Evolutionary conservation across 92 coral and sea anemone genomes (phyloP).

Genomic region (Bergia puertoricense): DNA sequence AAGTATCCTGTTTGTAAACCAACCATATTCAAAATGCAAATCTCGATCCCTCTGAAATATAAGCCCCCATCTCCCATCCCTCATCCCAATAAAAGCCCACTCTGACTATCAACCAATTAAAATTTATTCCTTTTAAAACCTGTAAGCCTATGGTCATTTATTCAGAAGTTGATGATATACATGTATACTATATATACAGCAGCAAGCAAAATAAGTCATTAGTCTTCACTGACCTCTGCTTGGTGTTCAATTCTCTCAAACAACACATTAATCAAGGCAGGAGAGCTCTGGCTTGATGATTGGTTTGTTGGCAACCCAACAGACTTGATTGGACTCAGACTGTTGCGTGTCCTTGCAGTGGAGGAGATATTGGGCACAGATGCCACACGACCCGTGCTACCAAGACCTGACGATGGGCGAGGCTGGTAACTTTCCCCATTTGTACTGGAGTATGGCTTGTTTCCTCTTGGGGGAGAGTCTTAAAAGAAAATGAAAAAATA

Average conservation of each 20-base stretch:
- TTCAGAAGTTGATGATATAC: too few species aligned
- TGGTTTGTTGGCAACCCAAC: slow-evolving; percentile 53
- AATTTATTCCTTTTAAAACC: too few species aligned
- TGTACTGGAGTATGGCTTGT: background rate
- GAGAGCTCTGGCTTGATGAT: slow-evolving; percentile 65
- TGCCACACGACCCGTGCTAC: background rate
- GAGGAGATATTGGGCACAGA: background rate
- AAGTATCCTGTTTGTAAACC: too few species aligned
- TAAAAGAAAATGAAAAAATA: background rate
- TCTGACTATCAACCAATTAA: too few species aligned
- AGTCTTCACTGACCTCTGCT: slow-evolving; percentile 66
- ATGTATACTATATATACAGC: too few species aligned
- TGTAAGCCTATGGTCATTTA: too few species aligned
- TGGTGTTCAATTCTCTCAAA: slow-evolving; percentile 90
- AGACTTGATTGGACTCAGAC: slow-evolving; percentile 57
- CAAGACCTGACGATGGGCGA: background rate
- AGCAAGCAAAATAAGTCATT: background rate
- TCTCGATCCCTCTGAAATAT: too few species aligned
- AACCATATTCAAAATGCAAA: too few species aligned
- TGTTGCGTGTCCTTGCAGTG: background rate
- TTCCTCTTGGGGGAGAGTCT: slow-evolving; percentile 27
- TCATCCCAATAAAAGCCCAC: too few species aligned
- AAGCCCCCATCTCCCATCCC: too few species aligned
- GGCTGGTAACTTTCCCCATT: slow-evolving; percentile 24
- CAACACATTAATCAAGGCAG: slow-evolving; percentile 82